Conservation (phyloP, 2,113 vertebrate species). For the Camarhynchus parvulus region DNA sequence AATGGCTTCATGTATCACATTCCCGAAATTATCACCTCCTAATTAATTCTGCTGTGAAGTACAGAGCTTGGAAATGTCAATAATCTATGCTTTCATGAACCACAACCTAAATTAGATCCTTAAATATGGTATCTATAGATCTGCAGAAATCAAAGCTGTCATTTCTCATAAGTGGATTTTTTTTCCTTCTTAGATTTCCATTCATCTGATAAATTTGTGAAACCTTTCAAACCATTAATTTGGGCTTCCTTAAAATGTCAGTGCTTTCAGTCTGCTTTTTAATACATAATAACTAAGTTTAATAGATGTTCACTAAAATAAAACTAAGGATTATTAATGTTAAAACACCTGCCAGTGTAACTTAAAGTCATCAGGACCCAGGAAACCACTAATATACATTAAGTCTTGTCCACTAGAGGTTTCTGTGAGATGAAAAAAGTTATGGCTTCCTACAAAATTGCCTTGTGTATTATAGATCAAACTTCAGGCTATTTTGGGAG, state of each 20-base stretch:
- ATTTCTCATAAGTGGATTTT: background rate
- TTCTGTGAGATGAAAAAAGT: background rate
- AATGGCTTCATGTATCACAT: conserved; percentile 37
- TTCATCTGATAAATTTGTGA: conserved; percentile 46
- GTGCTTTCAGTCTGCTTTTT: conserved; percentile 42
- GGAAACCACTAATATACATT: conserved; percentile 3
- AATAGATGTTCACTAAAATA: conserved; percentile 49
- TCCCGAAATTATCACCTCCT: conserved; percentile 52
- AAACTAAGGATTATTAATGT: conserved; percentile 48
- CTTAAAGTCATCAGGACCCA: conserved; percentile 28
- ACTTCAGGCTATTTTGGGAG: background rate
- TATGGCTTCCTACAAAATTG: background rate
- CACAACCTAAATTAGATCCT: conserved; percentile 55
- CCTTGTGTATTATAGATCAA: background rate
- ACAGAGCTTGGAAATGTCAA: conserved; percentile 62
- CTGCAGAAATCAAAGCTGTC: conserved; percentile 40
- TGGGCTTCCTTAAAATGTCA: conserved; percentile 47
- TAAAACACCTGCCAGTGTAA: conserved; percentile 26
- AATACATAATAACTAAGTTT: conserved; percentile 41
- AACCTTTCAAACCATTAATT: conserved; percentile 68
- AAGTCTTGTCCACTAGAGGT: background rate
- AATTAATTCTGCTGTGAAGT: conserved; percentile 62
- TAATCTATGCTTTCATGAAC: conserved; percentile 56
- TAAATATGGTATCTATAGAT: conserved; percentile 62
- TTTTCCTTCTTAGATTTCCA: conserved; percentile 23